Base-by-base conservation (phyloP, 2,888 invertebrate genomes). In the Acrocyrtus sp. region DNA sequence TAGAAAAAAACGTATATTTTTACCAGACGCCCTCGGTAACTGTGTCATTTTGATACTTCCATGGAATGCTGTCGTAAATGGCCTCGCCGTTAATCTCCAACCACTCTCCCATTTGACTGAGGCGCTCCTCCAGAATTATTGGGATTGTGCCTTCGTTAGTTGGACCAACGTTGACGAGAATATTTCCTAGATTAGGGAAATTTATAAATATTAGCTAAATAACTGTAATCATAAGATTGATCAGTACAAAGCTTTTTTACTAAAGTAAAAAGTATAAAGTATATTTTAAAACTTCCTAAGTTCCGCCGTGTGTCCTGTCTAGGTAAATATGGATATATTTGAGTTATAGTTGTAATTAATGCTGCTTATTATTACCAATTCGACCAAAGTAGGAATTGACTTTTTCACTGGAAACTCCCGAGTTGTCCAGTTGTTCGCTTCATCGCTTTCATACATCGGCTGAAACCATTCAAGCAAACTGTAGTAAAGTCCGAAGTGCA, bases 261-360 rank as follows among this genome's bases (percentile, higher is more conserved):
- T 48, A 45, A 45, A 17, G 47, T 45, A 45, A 17, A 8, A 5
- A 45, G 15, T 15, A 17, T 45, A 17, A 5, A 5, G 12, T 17
- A n/a, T 17, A 15, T 17, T 45, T 39, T n/a, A n/a, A n/a, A n/a
- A n/a, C n/a, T n/a, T n/a, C n/a, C n/a, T n/a, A n/a, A n/a, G n/a
- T n/a, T n/a, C n/a, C n/a, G n/a, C n/a, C n/a, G n/a, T n/a, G n/a
- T n/a, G n/a, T n/a, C n/a, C n/a, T n/a, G n/a, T n/a, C n/a, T n/a
- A n/a, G 94, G 0, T 94, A 94, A 83, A 95, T 96, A 0, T 94
- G 91, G 82, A 95, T 96, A 82, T 95, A 97, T n/a, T n/a, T n/a
- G n/a, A n/a, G n/a, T n/a, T n/a, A n/a, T n/a, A n/a, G n/a, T n/a
- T n/a, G n/a, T n/a, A n/a, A n/a, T n/a, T n/a, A 1, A 88, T 88